These are phyloP conservation scores for Acrobasis consociella DNA, from an alignment of 2,888 invertebrate genomes.

Conservation along the genomic window DNA sequence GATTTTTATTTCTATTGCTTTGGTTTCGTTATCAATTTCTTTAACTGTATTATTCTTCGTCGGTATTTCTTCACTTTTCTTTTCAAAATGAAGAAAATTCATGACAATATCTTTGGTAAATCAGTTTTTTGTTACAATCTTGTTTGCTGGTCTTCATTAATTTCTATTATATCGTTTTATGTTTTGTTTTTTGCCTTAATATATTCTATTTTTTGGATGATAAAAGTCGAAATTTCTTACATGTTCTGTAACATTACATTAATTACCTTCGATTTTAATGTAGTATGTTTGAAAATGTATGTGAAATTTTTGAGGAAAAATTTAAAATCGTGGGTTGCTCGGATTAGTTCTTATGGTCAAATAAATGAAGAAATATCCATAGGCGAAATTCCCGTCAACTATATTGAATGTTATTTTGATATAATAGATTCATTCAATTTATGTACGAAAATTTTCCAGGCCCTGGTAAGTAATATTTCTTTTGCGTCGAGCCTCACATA, in stretches of 20 bases:
- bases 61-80: not conserved
- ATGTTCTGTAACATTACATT: not conserved
- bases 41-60: not conserved
- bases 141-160: not conserved
- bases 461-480: not conserved
- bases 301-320: not conserved
- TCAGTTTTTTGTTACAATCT: not conserved
- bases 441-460: constrained; percentile 3
- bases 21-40: constrained; percentile 5
- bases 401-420: constrained; percentile 6
- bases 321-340: not conserved
- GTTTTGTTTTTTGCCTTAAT: not conserved
- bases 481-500: too few species aligned
- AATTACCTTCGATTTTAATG: constrained; percentile 2
- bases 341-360: not conserved
- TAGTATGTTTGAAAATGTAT: constrained; percentile 4
- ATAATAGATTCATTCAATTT: constrained; percentile 9
- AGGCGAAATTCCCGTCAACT: not conserved
- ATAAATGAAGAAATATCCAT: not conserved
- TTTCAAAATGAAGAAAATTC: not conserved
- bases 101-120: not conserved
- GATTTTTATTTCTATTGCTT: constrained; percentile 1
- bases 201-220: not conserved
- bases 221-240: not conserved
- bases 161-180: not conserved